Evolutionary conservation across 2,888 invertebrate genomes (phyloP).

Genomic region (Altica lythri): DNA sequence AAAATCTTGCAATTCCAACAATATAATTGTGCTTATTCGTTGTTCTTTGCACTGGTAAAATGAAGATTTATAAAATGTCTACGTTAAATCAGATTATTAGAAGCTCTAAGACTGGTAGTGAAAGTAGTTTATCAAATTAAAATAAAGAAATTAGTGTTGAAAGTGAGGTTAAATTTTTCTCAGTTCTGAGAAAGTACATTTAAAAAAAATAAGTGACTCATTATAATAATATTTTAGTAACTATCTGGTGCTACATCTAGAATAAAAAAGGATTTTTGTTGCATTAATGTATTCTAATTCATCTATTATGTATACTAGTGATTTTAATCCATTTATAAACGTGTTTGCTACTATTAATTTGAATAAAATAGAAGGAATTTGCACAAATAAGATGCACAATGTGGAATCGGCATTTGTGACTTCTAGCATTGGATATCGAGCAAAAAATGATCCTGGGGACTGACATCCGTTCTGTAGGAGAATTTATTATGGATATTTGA

Average conservation of each 20-base stretch:
- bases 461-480: constrained; percentile 57
- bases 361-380: constrained; percentile 51
- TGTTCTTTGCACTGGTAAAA: constrained; percentile 43
- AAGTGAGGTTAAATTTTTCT: constrained; percentile 45
- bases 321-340: constrained; percentile 43
- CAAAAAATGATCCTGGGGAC: constrained; percentile 64
- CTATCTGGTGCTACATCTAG: too few relatives aligned
- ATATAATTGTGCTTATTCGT: constrained; percentile 13
- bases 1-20: neutral
- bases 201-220: constrained; percentile 25
- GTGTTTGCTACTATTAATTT: constrained; percentile 44
- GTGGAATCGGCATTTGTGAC: constrained; percentile 50
- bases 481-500: constrained; percentile 51
- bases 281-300: constrained; percentile 34
- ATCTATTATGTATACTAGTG: constrained; percentile 50
- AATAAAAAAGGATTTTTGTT: constrained; percentile 23
- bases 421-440: constrained; percentile 54
- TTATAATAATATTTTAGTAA: too few relatives aligned
- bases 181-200: constrained; percentile 13
- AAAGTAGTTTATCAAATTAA: constrained; percentile 38
- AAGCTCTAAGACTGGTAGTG: constrained; percentile 53
- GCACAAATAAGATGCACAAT: constrained; percentile 55
- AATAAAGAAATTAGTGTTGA: constrained; percentile 22
- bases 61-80: constrained; percentile 55
- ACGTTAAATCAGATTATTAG: constrained; percentile 54